Evolutionary conservation across 2,113 vertebrate genomes (phyloP), one percentile per base, ranked within the genome.

Genomic region (Chunga burmeisteri): DNA sequence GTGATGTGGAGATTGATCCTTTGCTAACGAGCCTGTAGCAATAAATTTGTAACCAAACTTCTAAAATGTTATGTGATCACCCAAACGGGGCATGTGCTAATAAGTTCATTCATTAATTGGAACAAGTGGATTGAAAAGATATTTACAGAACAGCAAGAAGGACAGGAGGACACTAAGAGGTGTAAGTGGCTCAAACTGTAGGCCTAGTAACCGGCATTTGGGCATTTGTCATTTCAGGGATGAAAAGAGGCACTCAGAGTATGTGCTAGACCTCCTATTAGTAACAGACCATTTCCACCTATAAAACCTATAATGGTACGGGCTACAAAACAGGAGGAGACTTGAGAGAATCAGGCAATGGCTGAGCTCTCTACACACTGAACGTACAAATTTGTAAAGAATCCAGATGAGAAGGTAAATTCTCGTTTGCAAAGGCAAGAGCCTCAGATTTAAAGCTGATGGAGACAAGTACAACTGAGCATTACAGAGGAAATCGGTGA

Each of bases 231-330:
- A n/a, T n/a, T 18, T 56, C 9, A 22, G 26, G 50, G 38, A 38
- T 46, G 26, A 55, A 73, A 38, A 47, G 27, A 46, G 5, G 13
- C 1, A 2, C 70, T 47, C 40, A 15, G 4, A 14, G 22, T 47
- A 29, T 1, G 0, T 49, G 26, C 34, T 32, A 49, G 29, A 42
- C 13, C 12, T 36, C 12, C 34, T 5, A 13, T 40, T 8, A 38
- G 29, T 50, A 44, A 53, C 6, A 16, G 29, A 75, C 6, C 22
- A 7, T 34, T 56, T 56, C 34, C 9, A 34, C 11, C 29, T 34
- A 12, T 23, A 5, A 1, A 75, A 67, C 10, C 1, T 2, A 9
- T 49, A 58, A 27, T 0, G 2, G 3, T 56, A 26, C 22, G 34
- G 34, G 19, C 50, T 40, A n/a, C 42, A 58, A 63, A 68, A 49